Base-by-base conservation (phyloP, 2,113 vertebrate species). In the Cettia cetti region DNA sequence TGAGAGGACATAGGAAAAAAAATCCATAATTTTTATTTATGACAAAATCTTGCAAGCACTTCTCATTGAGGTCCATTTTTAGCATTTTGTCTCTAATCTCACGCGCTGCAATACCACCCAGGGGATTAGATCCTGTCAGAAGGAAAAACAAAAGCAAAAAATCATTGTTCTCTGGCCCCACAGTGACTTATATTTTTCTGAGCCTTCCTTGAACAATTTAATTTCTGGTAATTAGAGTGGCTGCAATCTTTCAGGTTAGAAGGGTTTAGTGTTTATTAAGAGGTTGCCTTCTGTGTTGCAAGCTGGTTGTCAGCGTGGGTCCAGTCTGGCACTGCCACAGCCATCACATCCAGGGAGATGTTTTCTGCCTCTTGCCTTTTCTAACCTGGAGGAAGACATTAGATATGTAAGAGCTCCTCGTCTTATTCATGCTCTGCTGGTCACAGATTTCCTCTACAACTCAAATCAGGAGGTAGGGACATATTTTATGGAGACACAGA, bases 211-310 rank as follows among this genome's bases (percentile, higher is more conserved):
- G 72, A 94, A 87, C 82, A 90, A 60, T 90, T 94, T 89, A 89
- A 96, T 96, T 95, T 92, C 90, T 94, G 77, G 86, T 94, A 93
- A 95, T 97, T 93, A 95, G 71, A 63, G n/a, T n/a, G 71, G 57
- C 52, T 91, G 90, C 86, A 94, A 45, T 95, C 80, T 96, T 95
- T 96, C 85, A 95, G 89, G 78, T 90, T 94, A 91, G 91, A 95
- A 96, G 84, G 96, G 61, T 97, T 96, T 96, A 95, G 84, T 92
- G 92, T 96, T 96, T 93, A 96, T 96, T 96, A 95, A 96, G 87
- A 94, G 92, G 82, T 80, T 89, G 50, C 92, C 92, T 97, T 96
- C 93, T 96, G 93, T 61, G 90, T 65, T 65, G 82, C 92, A 96
- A 94, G 97, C 94, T 94, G 92, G 74, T 92, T 96, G 85, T 61